Evolutionary conservation across 37 sponge, comb jelly and placozoan species (phyloP), one percentile per base, ranked within the genome.

Genomic region (Dysidea cf. avara): DNA sequence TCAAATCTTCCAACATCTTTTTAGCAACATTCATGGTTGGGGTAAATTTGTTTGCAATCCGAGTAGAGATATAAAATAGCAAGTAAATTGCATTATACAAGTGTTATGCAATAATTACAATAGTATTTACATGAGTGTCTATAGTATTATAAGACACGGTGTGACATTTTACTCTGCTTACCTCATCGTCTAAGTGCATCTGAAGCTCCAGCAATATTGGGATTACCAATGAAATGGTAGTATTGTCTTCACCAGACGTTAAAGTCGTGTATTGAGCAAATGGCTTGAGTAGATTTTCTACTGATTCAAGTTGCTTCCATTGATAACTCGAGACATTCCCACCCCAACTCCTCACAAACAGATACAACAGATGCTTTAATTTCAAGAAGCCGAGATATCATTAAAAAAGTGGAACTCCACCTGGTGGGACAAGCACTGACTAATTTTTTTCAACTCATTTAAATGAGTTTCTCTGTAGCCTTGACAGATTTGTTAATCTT

Each of bases 401-500:
- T 37, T 9, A 60, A 74, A 26, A 39, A 76, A 21, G 55, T 64
- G 2, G 66, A 76, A 63, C 64, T 64, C 66, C 66, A 76, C 30
- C 76, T 7, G 1, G 66, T 76, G 29, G 53, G 76, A 35, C 76
- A 76, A 37, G 62, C 76, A 63, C 22, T 3, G 12, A 76, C 28
- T 1, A 76, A 37, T 50, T 76, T 76, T n/a, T 62, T 57, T 26
- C 50, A 46, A 61, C 25, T 38, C 4, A 11, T 26, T 22, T 40
- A 7, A 7, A 74, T 61, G 52, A 76, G 66, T 36, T 20, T 76
- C 39, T 76, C 76, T 26, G 63, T 76, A 50, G 65, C 76, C 31
- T 64, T 76, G 18, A 33, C 16, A 14, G 76, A 76, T 35, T 63
- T 76, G 53, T 51, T 62, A 29, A 76, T 33, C 28, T 48, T 76